Percentiles rank a stretch among this genome's conserved stretches.
These are phyloP conservation scores for Cephonodes hylas DNA, from an alignment of 2,888 invertebrate genomes.

Conservation along the genomic window DNA sequence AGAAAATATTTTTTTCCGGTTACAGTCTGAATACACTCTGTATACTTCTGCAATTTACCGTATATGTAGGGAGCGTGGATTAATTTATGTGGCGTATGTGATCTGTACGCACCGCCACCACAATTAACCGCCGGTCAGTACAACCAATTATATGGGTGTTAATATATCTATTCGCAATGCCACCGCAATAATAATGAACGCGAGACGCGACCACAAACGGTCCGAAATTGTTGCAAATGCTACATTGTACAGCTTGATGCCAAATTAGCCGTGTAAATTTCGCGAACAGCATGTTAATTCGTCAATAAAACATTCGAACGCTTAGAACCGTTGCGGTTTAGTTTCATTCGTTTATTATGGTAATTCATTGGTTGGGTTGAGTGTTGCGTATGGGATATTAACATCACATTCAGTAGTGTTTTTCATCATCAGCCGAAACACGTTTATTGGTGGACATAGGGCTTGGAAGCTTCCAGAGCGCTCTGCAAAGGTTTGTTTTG, in stretches of 20 bases:
- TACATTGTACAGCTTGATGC: background rate
- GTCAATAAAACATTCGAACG: background rate
- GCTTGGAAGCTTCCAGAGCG: no score
- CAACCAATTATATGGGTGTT: background rate
- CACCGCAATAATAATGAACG: background rate
- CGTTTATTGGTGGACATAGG: no score
- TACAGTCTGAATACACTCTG: no score
- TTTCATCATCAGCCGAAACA: no score
- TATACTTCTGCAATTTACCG: no score
- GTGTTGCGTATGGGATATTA: background rate
- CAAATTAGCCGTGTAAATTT: background rate
- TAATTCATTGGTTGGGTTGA: background rate
- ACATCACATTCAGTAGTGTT: no score
- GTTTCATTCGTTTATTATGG: background rate
- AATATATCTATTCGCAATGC: background rate
- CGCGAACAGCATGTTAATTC: background rate
- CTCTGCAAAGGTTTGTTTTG: no score
- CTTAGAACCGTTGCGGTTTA: no score
- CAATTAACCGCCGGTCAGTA: background rate
- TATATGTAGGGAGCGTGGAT: no score
- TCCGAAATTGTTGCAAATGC: background rate
- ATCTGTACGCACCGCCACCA: no score
- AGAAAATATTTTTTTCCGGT: no score
- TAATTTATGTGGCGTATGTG: no score
- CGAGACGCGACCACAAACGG: conserved; percentile 2